Evolutionary conservation across 2,797 vertebrate species (phyloP).

Genomic region (Simalia tracyae): DNA sequence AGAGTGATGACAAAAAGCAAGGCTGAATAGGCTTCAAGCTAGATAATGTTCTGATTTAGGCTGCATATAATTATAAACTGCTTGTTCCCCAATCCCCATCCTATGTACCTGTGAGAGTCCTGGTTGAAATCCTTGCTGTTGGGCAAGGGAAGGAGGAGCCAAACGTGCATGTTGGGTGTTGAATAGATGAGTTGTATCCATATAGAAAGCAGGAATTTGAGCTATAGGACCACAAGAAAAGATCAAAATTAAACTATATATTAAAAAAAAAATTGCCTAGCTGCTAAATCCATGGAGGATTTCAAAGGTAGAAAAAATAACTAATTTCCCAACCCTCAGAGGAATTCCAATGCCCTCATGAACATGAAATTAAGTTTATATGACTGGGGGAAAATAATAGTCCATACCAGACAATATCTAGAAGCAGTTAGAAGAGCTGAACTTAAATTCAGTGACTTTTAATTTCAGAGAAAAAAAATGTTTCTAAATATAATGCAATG

Average conservation of each 20-base stretch:
- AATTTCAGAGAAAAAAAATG: not conserved
- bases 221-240: slow-evolving; percentile 80
- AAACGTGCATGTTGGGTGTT: slow-evolving; percentile 93
- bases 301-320: not conserved
- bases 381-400: not conserved
- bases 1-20: not conserved
- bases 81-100: not conserved
- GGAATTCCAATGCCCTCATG: not conserved
- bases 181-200: slow-evolving; percentile 98
- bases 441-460: not conserved
- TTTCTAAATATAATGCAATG: not conserved
- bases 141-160: slow-evolving; percentile 90
- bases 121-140: slow-evolving; percentile 95
- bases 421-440: not conserved
- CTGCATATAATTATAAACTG: not conserved
- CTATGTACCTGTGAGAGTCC: slow-evolving; percentile 93
- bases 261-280: not conserved
- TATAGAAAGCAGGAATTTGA: slow-evolving; percentile 97
- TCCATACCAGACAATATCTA: not conserved
- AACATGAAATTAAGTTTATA: not conserved
- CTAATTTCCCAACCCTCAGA: not conserved
- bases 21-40: not conserved
- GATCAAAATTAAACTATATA: slow-evolving; percentile 22
- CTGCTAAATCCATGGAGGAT: not conserved
- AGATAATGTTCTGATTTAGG: not conserved